phyloP scores from a whole-genome alignment of 2,888 invertebrate genomes.

The Ectemnius lituratus region DNA sequence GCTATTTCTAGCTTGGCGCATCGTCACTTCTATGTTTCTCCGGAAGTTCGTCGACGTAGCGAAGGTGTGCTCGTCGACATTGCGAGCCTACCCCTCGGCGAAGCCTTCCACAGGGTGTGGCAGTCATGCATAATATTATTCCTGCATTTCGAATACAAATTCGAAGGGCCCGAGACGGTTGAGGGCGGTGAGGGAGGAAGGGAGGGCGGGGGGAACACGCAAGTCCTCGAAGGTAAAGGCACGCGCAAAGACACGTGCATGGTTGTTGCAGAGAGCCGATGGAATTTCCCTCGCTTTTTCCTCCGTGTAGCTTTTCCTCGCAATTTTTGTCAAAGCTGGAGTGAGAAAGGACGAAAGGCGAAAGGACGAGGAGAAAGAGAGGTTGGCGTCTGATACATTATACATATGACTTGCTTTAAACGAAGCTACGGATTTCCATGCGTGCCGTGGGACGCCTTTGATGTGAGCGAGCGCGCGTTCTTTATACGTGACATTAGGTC shows the following conservation, averaged over 20 bases:
- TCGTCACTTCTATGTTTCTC: too few relatives aligned
- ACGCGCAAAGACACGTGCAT: background rate
- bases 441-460: background rate
- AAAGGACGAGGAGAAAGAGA: background rate
- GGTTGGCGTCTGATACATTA: background rate
- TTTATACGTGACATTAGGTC: background rate
- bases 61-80: slow-evolving; percentile 7
- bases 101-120: slow-evolving; percentile 17
- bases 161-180: background rate
- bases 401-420: slow-evolving; percentile 2
- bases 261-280: too few relatives aligned
- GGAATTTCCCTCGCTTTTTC: background rate
- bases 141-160: slow-evolving; percentile 12
- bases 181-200: too few relatives aligned
- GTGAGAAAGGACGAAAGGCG: background rate
- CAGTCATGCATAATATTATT: slow-evolving; percentile 42
- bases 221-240: background rate
- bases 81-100: slow-evolving; percentile 4
- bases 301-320: background rate
- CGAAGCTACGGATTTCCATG: background rate
- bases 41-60: background rate
- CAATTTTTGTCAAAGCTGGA: background rate
- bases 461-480: background rate
- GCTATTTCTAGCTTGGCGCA: too few relatives aligned
- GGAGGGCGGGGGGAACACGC: background rate